Conservation (phyloP, 2,113 vertebrate genomes). For the Nothocercus nigrocapillus region DNA sequence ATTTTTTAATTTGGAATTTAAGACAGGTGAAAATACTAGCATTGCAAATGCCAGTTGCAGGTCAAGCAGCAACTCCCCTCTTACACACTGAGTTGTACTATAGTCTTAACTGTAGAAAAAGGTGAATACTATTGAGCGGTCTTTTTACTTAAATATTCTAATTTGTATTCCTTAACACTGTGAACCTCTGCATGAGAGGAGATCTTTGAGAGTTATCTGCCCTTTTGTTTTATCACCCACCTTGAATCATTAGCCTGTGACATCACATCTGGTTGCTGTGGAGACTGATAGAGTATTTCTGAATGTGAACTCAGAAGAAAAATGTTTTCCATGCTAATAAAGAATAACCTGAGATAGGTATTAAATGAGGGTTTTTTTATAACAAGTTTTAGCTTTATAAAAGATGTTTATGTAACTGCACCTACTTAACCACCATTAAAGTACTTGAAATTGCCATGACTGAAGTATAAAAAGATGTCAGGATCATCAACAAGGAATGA, state of each 20-base stretch:
- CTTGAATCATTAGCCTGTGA: conserved; percentile 55
- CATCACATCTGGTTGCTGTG: conserved; percentile 57
- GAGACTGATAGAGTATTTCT: conserved; percentile 51
- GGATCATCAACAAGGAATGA: not conserved
- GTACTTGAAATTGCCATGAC: not conserved
- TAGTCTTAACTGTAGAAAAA: conserved; percentile 11
- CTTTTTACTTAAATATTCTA: conserved; percentile 1
- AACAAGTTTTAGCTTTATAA: not conserved
- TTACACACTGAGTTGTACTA: not conserved
- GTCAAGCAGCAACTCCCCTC: not conserved
- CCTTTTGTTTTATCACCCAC: conserved; percentile 44
- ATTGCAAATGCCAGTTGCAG: not conserved
- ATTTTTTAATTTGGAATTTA: not conserved
- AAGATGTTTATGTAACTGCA: not conserved
- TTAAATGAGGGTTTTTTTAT: not conserved
- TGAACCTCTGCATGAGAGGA: conserved; percentile 27
- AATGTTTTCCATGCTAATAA: conserved; percentile 47
- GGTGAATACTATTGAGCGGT: not conserved
- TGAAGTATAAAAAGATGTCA: not conserved
- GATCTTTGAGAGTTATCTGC: conserved; percentile 33
- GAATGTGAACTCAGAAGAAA: conserved; percentile 19
- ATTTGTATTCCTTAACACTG: not conserved
- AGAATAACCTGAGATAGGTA: conserved; percentile 12
- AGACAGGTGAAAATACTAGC: not conserved
- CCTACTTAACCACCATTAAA: not conserved